Percentiles rank a stretch among this genome's conserved stretches.
Conservation (phyloP, 2,888 invertebrate genomes). For the Napeogenes inachia region DNA sequence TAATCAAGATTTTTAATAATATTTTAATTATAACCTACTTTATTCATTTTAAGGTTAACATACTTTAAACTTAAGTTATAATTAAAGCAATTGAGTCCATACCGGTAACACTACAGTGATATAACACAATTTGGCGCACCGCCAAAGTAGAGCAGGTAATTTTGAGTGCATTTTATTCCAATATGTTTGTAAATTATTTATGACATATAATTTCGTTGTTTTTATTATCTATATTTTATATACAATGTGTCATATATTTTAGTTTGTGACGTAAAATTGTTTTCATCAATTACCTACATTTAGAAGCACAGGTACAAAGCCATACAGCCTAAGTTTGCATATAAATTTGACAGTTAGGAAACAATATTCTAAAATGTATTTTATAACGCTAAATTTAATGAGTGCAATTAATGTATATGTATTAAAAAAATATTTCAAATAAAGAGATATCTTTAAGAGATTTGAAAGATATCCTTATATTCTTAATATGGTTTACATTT, state of each 20-base stretch:
- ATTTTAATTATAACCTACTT: neutral
- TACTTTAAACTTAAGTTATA: slow-evolving; percentile 9
- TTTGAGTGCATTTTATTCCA: slow-evolving; percentile 16
- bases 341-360: too few relatives aligned
- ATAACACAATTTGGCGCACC: slow-evolving; percentile 21
- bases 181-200: slow-evolving; percentile 6
- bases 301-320: too few relatives aligned
- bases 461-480: neutral
- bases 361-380: too few relatives aligned
- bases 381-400: neutral
- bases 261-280: too few relatives aligned
- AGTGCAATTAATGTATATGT: too few relatives aligned
- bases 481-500: slow-evolving; percentile 18
- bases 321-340: too few relatives aligned
- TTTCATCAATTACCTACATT: too few relatives aligned
- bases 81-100: slow-evolving; percentile 17
- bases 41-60: neutral
- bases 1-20: too few relatives aligned
- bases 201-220: neutral
- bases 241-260: too few relatives aligned
- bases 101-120: slow-evolving; percentile 18
- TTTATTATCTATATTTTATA: neutral
- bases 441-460: neutral
- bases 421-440: neutral
- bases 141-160: slow-evolving; percentile 20